These are phyloP conservation scores for Sthenelais limicola DNA, from an alignment of 2,888 invertebrate species.

Conservation along the genomic window DNA sequence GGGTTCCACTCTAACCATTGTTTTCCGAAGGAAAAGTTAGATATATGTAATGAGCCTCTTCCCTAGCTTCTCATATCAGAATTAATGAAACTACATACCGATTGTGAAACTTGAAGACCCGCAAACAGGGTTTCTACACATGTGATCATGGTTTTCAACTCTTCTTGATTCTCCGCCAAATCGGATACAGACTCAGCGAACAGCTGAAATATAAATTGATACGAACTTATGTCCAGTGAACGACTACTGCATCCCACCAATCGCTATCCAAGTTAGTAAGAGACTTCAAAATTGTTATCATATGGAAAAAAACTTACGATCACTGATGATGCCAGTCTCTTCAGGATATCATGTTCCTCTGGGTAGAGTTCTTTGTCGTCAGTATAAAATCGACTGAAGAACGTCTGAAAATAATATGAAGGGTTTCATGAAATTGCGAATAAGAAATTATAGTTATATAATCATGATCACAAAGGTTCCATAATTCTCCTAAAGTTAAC, in stretches of 20 bases:
- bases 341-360: conserved; percentile 18
- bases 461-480: no score
- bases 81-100: not conserved
- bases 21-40: no score
- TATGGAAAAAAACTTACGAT: not conserved
- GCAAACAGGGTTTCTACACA: conserved; percentile 11
- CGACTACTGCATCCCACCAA: no score
- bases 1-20: no score
- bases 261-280: no score
- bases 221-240: no score
- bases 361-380: conserved; percentile 35
- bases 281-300: not conserved
- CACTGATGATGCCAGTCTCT: conserved; percentile 1
- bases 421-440: no score
- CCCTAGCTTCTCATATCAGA: no score
- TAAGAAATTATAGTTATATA: no score
- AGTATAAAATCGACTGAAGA: conserved; percentile 38
- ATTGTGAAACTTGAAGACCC: not conserved
- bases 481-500: no score
- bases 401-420: conserved; percentile 22
- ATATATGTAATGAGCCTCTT: no score
- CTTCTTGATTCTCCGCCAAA: not conserved
- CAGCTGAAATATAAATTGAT: not conserved
- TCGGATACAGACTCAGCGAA: conserved; percentile 1
- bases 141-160: conserved; percentile 4